Evolutionary conservation across 1,140 invertebrate genomes (phyloP), one percentile per base, ranked within the genome.

Genomic region (Neocloeon triangulifer): DNA sequence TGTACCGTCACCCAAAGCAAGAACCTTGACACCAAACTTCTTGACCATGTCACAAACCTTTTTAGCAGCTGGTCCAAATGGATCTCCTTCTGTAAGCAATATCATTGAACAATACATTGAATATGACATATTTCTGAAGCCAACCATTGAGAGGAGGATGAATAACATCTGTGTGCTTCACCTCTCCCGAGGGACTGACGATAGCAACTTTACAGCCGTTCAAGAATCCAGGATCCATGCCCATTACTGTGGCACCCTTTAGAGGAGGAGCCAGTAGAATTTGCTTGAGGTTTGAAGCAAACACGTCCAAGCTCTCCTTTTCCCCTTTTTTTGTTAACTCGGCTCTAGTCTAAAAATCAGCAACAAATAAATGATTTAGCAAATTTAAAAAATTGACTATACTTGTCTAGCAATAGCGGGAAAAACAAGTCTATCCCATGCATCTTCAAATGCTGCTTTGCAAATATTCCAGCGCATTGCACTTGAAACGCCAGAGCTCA

Each of bases 1-100:
- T 12, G 72, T 84, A 8, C 80, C 85, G 57, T 91, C 89, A 1
- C 85, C 85, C 19, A 92, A 52, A 14, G 75, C 82, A 43, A 91
- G 67, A 13, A 30, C 30, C 29, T 31, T 32, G 10, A 8, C 19
- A 37, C 32, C 45, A 32, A 42, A 45, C 19, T 39, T 43, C 1
- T 18, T 33, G n/a, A 45, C 35, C 17, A 55, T 25, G 12, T 52
- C 36, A 1, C 38, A 14, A 5, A 55, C 26, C 16, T 29, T 29
- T 45, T 38, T 16, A 37, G 23, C 43, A n/a, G n/a, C n/a, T n/a
- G n/a, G n/a, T 9, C 14, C 2, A n/a, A n/a, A n/a, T n/a, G n/a
- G n/a, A n/a, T n/a, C n/a, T n/a, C n/a, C n/a, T n/a, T n/a, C 15
- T 20, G 8, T 32, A 12, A 20, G 30, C 7, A 19, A 20, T 32